phyloP scores from a whole-genome alignment of 2,113 vertebrate genomes.

The Melierax canorus region DNA sequence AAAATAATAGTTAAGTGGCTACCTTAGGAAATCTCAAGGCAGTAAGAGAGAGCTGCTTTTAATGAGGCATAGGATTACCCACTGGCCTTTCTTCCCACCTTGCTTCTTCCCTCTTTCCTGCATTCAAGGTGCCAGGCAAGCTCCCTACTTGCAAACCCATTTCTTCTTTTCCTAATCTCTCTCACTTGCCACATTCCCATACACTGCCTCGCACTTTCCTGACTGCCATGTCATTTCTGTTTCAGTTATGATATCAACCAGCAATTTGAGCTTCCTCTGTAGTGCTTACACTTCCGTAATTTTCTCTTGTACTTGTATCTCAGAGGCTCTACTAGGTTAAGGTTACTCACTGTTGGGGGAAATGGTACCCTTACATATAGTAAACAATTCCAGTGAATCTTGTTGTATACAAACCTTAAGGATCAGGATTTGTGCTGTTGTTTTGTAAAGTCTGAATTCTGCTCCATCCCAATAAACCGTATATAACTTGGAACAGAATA shows the following conservation, averaged over 20 bases:
- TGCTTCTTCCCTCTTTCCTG: not conserved
- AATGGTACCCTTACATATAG: not conserved
- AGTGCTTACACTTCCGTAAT: not conserved
- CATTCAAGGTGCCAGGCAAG: not conserved
- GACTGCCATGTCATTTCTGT: not conserved
- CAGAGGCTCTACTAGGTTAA: not conserved
- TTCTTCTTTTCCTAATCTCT: not conserved
- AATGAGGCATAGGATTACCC: not conserved
- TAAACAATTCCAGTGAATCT: not conserved
- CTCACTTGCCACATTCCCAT: not conserved
- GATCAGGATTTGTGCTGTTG: not conserved
- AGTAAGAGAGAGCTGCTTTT: not conserved
- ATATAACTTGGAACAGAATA: not conserved
- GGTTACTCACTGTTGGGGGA: not conserved
- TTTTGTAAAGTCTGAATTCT: not conserved
- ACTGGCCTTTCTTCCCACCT: not conserved
- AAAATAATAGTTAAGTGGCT: not conserved
- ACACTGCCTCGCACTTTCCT: fast-evolving
- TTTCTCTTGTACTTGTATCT: not conserved
- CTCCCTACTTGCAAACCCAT: not conserved
- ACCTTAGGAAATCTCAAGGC: not conserved
- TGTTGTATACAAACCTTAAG: not conserved
- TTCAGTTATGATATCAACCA: not conserved
- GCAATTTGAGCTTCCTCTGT: not conserved
- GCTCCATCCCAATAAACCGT: not conserved